Conservation (phyloP, 2,113 vertebrate species). For the Cygnus buccinator region DNA sequence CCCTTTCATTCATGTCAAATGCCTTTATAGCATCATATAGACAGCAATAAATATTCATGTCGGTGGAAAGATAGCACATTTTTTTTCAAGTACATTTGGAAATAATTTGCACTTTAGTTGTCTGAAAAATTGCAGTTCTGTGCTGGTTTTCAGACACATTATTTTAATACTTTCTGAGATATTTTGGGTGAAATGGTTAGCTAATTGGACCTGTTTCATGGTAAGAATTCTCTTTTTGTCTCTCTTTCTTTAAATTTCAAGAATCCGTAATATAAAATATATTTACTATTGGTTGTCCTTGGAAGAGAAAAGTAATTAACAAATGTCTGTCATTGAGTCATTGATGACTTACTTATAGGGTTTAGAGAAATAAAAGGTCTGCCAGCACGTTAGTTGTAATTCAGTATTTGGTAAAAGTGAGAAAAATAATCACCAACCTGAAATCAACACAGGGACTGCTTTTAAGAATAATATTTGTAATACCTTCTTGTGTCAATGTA, state of each 20-base stretch:
- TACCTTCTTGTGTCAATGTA: background rate
- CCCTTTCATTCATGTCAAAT: constrained; percentile 17
- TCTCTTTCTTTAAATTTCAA: background rate
- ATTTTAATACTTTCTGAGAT: constrained; percentile 33
- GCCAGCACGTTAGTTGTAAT: background rate
- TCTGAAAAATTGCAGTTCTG: constrained; percentile 47
- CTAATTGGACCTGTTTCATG: background rate
- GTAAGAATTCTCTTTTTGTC: background rate
- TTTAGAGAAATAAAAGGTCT: background rate
- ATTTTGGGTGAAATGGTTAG: constrained; percentile 20
- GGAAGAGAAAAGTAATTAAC: background rate
- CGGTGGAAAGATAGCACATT: constrained; percentile 7
- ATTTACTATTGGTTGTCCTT: background rate
- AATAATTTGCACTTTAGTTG: constrained; percentile 49
- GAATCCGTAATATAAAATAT: background rate
- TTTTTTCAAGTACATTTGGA: constrained; percentile 27
- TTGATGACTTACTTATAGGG: background rate
- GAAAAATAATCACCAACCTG: background rate
- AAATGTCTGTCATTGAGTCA: background rate
- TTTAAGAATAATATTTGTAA: background rate
- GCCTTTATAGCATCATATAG: constrained; percentile 6
- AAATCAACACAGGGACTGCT: background rate
- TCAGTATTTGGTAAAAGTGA: background rate
- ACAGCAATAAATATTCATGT: constrained; percentile 59
- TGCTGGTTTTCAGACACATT: constrained; percentile 28